Evolutionary conservation across 2,113 vertebrate genomes (phyloP).

Genomic region (Oxyura jamaicensis): DNA sequence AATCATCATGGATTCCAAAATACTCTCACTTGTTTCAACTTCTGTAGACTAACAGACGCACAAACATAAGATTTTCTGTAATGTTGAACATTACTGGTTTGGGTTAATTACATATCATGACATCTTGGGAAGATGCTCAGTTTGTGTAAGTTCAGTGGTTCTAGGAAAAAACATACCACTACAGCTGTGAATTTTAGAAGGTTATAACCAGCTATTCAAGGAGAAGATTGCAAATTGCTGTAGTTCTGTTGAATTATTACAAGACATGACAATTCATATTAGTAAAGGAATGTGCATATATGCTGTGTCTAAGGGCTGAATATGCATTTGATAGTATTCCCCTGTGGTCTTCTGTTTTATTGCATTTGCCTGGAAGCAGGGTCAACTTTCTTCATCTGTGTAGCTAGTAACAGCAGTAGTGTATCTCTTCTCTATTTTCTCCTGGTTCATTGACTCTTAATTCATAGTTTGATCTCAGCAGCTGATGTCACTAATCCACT

Average conservation of each 20-base stretch:
- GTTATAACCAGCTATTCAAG: background rate
- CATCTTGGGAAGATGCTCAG: background rate
- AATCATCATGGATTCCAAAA: background rate
- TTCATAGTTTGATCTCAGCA: background rate
- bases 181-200: background rate
- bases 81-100: background rate
- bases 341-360: background rate
- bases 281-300: background rate
- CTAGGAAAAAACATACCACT: background rate
- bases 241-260: background rate
- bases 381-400: background rate
- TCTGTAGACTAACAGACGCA: too few species aligned
- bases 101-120: background rate
- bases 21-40: background rate
- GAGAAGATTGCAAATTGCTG: background rate
- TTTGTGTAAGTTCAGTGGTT: background rate
- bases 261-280: background rate
- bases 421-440: background rate
- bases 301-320: background rate
- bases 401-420: background rate
- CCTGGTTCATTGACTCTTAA: background rate
- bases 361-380: background rate
- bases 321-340: background rate
- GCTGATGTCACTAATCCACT: background rate
- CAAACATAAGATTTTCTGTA: background rate